Conservation (phyloP, 2,797 vertebrate genomes). For the Melanotaenia trifasciata region DNA sequence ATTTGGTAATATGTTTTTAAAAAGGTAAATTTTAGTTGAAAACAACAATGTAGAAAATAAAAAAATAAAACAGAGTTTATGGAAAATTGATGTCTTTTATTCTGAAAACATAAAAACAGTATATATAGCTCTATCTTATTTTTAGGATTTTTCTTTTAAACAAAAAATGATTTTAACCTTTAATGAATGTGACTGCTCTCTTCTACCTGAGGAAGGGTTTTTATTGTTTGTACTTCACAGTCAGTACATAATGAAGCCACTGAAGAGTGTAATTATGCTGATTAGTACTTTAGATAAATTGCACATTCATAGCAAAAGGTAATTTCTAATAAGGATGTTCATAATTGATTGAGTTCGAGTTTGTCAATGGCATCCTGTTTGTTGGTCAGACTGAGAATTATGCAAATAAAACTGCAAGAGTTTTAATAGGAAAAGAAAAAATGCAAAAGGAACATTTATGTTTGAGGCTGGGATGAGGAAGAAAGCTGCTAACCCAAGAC, state of each 20-base stretch:
- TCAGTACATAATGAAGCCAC: conserved; percentile 25
- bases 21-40: neutral
- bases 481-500: conserved; percentile 20
- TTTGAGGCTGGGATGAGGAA: neutral
- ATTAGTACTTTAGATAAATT: conserved; percentile 35
- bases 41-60: neutral
- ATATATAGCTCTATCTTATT: too few relatives aligned
- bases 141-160: too few relatives aligned
- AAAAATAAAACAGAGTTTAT: neutral
- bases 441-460: neutral
- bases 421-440: conserved; percentile 5
- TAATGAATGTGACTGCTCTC: conserved; percentile 11
- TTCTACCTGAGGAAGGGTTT: conserved; percentile 14
- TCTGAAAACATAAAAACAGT: too few relatives aligned
- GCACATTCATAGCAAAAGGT: conserved; percentile 25
- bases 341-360: conserved; percentile 25
- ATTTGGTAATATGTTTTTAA: neutral
- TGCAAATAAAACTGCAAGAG: neutral
- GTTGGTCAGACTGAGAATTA: neutral
- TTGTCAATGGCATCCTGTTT: conserved; percentile 4
- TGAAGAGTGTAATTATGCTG: conserved; percentile 47
- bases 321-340: conserved; percentile 32
- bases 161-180: neutral
- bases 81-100: too few relatives aligned
- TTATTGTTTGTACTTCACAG: conserved; percentile 33